A percentile compares a stretch with the other conserved stretches of the same genome.
Conservation (phyloP, 2,888 invertebrate genomes). For the Gandaritis pyraliata region DNA sequence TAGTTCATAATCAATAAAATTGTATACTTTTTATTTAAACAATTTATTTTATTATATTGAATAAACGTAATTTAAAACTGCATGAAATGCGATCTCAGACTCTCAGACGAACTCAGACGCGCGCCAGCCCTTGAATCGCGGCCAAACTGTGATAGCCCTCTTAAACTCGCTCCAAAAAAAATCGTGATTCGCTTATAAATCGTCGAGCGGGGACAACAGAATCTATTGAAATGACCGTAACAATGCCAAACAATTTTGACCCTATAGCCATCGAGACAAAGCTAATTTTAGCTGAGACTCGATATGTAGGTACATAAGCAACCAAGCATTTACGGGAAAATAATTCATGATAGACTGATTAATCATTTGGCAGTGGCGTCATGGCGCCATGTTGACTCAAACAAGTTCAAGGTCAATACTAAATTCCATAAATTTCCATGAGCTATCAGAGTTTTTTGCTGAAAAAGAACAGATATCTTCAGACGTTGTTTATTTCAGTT, state of each 20-base stretch:
- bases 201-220: background rate
- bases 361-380: conserved; percentile 42
- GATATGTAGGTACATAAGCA: background rate
- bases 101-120: too few relatives aligned
- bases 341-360: conserved; percentile 35
- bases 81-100: too few relatives aligned
- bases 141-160: too few relatives aligned
- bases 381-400: conserved; percentile 49
- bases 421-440: conserved; percentile 44
- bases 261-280: background rate
- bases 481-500: too few relatives aligned
- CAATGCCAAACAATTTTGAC: background rate
- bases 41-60: too few relatives aligned
- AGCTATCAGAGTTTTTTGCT: too few relatives aligned
- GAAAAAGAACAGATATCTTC: too few relatives aligned
- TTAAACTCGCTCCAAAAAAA: too few relatives aligned
- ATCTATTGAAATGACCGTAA: background rate
- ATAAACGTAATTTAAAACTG: too few relatives aligned
- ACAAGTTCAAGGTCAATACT: conserved; percentile 63
- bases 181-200: background rate
- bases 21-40: too few relatives aligned
- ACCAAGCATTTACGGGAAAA: background rate
- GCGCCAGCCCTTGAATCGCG: too few relatives aligned
- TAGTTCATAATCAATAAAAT: too few relatives aligned
- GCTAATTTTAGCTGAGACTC: background rate